phyloP scores from a whole-genome alignment of 2,113 vertebrate genomes.

The Oxyruncus cristatus region DNA sequence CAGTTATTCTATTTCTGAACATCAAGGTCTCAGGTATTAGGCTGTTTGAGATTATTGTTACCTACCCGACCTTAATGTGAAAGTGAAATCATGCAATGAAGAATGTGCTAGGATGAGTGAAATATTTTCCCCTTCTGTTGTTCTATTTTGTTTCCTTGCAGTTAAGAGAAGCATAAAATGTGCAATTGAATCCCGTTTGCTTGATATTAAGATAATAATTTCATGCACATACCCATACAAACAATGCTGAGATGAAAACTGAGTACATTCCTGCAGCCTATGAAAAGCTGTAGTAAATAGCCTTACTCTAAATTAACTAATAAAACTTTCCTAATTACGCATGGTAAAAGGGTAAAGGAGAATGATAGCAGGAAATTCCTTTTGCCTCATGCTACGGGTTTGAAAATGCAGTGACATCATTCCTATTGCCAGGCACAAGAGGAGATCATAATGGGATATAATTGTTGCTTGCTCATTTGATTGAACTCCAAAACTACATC shows the following conservation, averaged over 20 bases:
- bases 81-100: constrained; percentile 63
- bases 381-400: constrained; percentile 61
- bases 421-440: constrained; percentile 63
- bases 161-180: constrained; percentile 65
- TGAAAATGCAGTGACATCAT: constrained; percentile 61
- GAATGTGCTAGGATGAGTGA: constrained; percentile 60
- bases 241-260: constrained; percentile 64
- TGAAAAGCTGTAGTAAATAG: constrained; percentile 62
- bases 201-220: constrained; percentile 75
- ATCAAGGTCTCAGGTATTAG: constrained; percentile 5
- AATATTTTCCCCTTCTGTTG: constrained; percentile 43
- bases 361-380: constrained; percentile 75
- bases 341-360: constrained; percentile 65
- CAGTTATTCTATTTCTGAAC: constrained; percentile 14
- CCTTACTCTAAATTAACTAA: constrained; percentile 68
- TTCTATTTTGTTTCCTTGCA: constrained; percentile 54
- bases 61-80: constrained; percentile 54
- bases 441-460: constrained; percentile 72
- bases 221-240: constrained; percentile 61
- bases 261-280: constrained; percentile 65
- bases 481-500: constrained; percentile 78
- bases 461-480: constrained; percentile 80
- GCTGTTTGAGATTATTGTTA: constrained; percentile 46
- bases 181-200: constrained; percentile 63
- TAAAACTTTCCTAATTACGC: constrained; percentile 75